Conservation (phyloP, 1,140 invertebrate species). For the Philaenus spumarius region DNA sequence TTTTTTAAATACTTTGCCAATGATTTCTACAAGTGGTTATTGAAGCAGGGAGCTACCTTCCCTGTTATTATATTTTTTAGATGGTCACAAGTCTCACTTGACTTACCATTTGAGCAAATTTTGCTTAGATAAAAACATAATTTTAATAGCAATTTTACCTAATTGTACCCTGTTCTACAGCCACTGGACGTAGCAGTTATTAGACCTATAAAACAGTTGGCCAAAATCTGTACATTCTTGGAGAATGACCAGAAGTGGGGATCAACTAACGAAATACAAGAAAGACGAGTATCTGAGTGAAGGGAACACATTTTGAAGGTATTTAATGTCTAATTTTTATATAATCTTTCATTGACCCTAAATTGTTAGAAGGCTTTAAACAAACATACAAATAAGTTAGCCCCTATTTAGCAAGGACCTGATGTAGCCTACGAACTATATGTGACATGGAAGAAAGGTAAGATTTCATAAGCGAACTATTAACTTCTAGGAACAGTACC, state of each 20-base stretch:
- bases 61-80: constrained; percentile 39
- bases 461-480: neutral
- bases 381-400: neutral
- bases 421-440: no score
- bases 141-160: constrained; percentile 38
- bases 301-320: no score
- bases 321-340: neutral
- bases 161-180: constrained; percentile 41
- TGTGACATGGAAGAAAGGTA: no score
- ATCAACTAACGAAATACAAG: no score
- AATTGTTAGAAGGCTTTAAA: neutral
- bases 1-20: constrained; percentile 42
- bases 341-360: constrained; percentile 3
- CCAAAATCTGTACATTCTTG: no score
- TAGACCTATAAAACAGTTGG: constrained; percentile 34
- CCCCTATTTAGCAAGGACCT: neutral
- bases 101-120: constrained; percentile 35
- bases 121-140: no score
- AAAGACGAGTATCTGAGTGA: no score
- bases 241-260: no score
- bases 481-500: no score
- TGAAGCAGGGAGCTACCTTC: no score
- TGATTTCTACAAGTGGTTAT: no score
- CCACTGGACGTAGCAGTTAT: constrained; percentile 40
- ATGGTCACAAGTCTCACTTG: constrained; percentile 40